These are phyloP conservation scores for Tyria jacobaeae DNA, from an alignment of 2,888 invertebrate genomes.

Conservation along the genomic window DNA sequence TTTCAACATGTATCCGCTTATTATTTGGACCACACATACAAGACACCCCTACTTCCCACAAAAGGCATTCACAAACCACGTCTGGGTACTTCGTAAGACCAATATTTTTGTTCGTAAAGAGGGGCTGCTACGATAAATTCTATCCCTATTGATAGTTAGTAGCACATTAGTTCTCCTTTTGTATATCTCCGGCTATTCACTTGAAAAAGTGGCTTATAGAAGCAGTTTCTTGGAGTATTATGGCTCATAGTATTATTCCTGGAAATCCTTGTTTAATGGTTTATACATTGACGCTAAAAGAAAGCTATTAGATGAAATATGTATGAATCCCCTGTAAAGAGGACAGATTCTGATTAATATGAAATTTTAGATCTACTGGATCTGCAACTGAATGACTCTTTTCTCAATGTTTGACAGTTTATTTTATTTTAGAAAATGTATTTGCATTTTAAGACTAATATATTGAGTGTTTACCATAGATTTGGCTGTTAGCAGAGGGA, in stretches of 20 bases:
- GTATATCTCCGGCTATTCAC: conserved; percentile 72
- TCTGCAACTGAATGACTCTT: neutral
- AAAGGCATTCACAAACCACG: conserved; percentile 80
- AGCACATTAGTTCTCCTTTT: conserved; percentile 83
- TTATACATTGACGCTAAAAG: neutral
- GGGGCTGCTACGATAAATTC: conserved; percentile 81
- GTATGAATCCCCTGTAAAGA: neutral
- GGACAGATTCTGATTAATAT: neutral
- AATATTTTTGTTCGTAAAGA: conserved; percentile 82
- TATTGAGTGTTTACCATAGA: no score
- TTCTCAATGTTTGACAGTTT: no score
- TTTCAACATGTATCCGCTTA: conserved; percentile 2
- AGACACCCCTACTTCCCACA: conserved; percentile 62
- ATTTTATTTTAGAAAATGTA: no score
- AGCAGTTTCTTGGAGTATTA: conserved; percentile 53
- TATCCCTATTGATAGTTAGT: conserved; percentile 82
- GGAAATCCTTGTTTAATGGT: conserved; percentile 21
- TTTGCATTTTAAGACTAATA: no score
- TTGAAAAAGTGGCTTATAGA: conserved; percentile 75
- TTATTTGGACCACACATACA: conserved; percentile 44
- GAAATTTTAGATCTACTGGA: neutral
- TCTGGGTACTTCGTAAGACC: conserved; percentile 83
- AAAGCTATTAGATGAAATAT: neutral
- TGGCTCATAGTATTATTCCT: conserved; percentile 45
- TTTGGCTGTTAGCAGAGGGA: no score